Evolutionary conservation across 1,140 invertebrate genomes (phyloP).

Genomic region (Aphaenogaster rudis): DNA sequence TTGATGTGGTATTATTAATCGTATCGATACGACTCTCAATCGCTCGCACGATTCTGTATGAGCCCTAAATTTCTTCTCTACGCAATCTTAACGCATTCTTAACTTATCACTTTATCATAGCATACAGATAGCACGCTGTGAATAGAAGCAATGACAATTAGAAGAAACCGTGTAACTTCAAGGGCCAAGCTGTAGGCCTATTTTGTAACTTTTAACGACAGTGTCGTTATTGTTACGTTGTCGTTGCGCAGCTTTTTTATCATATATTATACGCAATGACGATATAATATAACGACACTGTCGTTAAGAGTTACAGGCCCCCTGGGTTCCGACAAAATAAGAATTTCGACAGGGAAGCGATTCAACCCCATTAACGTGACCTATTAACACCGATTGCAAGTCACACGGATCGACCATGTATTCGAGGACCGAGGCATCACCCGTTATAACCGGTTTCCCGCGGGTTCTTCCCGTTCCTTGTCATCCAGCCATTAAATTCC

Average conservation of each 20-base stretch:
- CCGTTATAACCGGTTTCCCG: conserved; percentile 63
- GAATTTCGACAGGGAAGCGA: conserved; percentile 12
- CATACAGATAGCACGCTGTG: background rate
- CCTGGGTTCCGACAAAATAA: background rate
- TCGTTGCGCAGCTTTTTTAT: too few relatives aligned
- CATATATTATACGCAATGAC: too few relatives aligned
- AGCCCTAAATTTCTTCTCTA: background rate
- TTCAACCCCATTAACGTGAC: background rate
- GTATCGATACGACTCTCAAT: background rate
- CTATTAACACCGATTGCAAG: conserved; percentile 21
- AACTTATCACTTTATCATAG: background rate
- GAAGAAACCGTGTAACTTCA: background rate
- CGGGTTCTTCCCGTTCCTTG: conserved; percentile 13
- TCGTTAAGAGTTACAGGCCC: too few relatives aligned
- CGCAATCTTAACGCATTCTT: too few relatives aligned
- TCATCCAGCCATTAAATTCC: background rate
- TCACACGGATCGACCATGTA: background rate
- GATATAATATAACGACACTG: too few relatives aligned
- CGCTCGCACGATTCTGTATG: background rate
- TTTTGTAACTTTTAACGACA: too few relatives aligned
- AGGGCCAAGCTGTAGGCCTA: too few relatives aligned
- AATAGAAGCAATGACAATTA: background rate
- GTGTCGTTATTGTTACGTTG: too few relatives aligned
- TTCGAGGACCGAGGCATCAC: conserved; percentile 15
- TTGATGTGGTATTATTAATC: background rate